Evolutionary conservation across 2,888 invertebrate genomes (phyloP), one percentile per base, ranked within the genome.

Genomic region (Tenthredo distinguenda): DNA sequence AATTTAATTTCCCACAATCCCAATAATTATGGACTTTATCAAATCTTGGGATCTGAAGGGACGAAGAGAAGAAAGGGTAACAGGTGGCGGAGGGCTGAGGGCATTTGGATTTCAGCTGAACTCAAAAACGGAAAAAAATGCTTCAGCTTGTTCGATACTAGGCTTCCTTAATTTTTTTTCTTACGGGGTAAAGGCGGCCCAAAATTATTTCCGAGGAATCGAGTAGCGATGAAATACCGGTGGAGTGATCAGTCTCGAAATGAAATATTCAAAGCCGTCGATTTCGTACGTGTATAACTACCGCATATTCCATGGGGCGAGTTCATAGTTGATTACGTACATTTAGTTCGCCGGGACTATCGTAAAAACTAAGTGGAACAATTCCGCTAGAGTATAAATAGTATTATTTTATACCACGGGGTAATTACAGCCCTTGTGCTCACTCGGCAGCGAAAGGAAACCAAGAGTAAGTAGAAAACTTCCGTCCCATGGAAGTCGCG

Each of bases 261-360:
- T 74, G 21, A 74, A 74, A 74, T 74, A 74, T 74, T 74, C 43
- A 74, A 74, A 71, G 7, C 26, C 21, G n/a, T 7, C 31, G 74
- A 43, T 74, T 74, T 74, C 68, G 68, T 74, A 55, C 7, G 7
- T 50, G 18, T 55, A n/a, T 55, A 55, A 10, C 43, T 12, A 37
- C 12, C 26, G 43, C n/a, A 43, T 74, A 74, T 74, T 74, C 5
- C 4, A 74, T 74, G 21, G 21, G 12, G 5, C 43, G 21, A 43
- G 43, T 68, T 34, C 21, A 12, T 43, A 15, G 18, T 26, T 74
- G 12, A 40, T 74, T 74, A 74, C 74, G 37, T 74, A 74, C 43
- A 74, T 43, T 74, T 74, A 74, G 43, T 21, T 71, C 55, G 18
- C 18, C 6, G 18, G 37, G 34, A 34, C 6, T 31, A 37, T 37